Base-by-base conservation (phyloP, 2,113 vertebrate genomes). In the Hippocampus guttulatus region DNA sequence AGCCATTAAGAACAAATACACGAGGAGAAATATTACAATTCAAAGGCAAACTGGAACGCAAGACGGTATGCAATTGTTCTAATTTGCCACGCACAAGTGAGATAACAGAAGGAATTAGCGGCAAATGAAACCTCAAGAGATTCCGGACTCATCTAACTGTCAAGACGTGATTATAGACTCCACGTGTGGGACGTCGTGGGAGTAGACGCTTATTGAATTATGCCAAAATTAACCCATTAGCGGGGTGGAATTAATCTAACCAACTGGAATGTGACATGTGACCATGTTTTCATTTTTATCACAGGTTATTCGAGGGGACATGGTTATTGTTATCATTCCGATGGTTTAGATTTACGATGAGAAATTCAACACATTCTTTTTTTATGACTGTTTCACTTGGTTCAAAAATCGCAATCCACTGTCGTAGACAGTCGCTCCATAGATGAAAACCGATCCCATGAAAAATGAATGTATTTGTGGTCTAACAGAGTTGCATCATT, bases 181-280 rank as follows among this genome's bases (percentile, higher is more conserved):
- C 67, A 86, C 86, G 85, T 88, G 88, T 67, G 77, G 82, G 78
- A 84, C 79, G 67, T 76, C 88, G 25, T 73, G 88, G 90, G 88
- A 88, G 79, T 74, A 63, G 47, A 67, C 20, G 81, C 74, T 88
- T 85, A 90, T 91, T 91, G 80, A 89, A 89, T 90, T 89, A 88
- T 68, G 78, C 71, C 80, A 76, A 83, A 89, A 89, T 89, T 89
- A 88, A 88, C 85, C 87, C 85, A 88, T 91, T 87, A 91, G 81
- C 78, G 65, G 60, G 38, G 72, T 88, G 71, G 74, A 88, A 84
- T 87, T 83, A 86, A 90, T 88, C 80, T 81, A 72, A 69, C 72
- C 78, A 52, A 77, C 40, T 75, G 68, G 77, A 85, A 83, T 75
- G 20, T 6, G 73, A 43, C 2, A 27, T 6, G 57, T 65, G 55